These are phyloP conservation scores for Volucella inflata DNA, from an alignment of 2,888 invertebrate genomes.

Conservation along the genomic window DNA sequence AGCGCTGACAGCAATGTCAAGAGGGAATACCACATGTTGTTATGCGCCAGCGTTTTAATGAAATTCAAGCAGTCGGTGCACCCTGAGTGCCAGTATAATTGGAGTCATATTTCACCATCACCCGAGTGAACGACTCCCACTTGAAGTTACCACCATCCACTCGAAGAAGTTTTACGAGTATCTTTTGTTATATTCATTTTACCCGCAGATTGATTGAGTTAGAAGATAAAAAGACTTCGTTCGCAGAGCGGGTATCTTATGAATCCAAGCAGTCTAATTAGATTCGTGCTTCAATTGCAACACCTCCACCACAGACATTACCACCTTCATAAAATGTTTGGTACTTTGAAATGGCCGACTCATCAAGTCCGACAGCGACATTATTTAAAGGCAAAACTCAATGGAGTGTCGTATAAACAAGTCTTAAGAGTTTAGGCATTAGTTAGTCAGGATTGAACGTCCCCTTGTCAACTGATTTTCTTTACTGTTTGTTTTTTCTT, in stretches of 20 bases:
- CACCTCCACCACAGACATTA: slow-evolving; percentile 15
- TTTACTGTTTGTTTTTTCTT: not conserved
- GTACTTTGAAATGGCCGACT: slow-evolving; percentile 7
- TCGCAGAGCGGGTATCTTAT: not conserved
- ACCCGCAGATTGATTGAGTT: slow-evolving; percentile 55
- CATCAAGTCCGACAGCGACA: slow-evolving; percentile 11
- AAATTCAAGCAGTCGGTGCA: slow-evolving; percentile 66
- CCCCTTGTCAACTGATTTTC: slow-evolving; percentile 20
- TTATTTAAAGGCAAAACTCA: slow-evolving; percentile 1
- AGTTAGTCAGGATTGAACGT: slow-evolving; percentile 1
- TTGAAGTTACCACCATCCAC: not conserved
- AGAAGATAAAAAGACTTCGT: slow-evolving; percentile 13
- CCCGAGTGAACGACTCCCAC: slow-evolving; percentile 40
- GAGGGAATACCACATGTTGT: slow-evolving; percentile 62
- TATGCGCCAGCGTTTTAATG: slow-evolving; percentile 46
- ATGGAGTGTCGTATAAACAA: slow-evolving; percentile 3
- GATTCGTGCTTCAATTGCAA: slow-evolving; percentile 46
- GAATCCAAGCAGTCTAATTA: slow-evolving; percentile 49
- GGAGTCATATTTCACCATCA: slow-evolving; percentile 73
- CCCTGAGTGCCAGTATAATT: slow-evolving; percentile 64
- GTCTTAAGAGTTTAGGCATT: slow-evolving; percentile 23
- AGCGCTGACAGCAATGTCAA: slow-evolving; percentile 63
- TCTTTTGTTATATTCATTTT: slow-evolving; percentile 32
- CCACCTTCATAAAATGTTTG: slow-evolving; percentile 26
- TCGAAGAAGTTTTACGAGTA: slow-evolving; percentile 13